A percentile compares a stretch with the other conserved stretches of the same genome.
These are phyloP conservation scores for Thymelicus lineola DNA, from an alignment of 2,888 invertebrate species.

Conservation along the genomic window DNA sequence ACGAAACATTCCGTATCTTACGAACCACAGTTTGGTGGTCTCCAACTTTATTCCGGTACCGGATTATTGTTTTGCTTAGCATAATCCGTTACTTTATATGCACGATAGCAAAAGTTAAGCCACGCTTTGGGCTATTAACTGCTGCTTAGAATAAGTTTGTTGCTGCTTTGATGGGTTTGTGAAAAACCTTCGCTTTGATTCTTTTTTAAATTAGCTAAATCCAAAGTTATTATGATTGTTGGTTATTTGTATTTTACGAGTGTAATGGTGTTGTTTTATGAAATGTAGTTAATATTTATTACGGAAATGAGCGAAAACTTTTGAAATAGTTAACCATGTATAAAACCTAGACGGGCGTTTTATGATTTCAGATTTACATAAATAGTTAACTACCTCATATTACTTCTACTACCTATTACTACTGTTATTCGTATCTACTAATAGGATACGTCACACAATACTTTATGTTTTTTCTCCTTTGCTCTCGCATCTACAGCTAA, in stretches of 20 bases:
- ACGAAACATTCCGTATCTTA: constrained; percentile 13
- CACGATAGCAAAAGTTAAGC: constrained; percentile 35
- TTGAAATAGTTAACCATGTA: too few relatives aligned
- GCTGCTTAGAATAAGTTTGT: constrained; percentile 11
- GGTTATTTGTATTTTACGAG: background rate
- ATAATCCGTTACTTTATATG: constrained; percentile 36
- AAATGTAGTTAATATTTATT: too few relatives aligned
- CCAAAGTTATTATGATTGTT: background rate
- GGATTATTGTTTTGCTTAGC: constrained; percentile 34
- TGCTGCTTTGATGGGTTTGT: constrained; percentile 24
- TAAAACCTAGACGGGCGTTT: too few relatives aligned
- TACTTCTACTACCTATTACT: too few relatives aligned
- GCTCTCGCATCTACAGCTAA: too few relatives aligned
- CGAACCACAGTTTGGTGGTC: constrained; percentile 10
- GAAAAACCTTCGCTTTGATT: background rate
- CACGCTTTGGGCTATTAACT: constrained; percentile 26
- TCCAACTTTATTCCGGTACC: constrained; percentile 13
- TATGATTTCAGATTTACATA: too few relatives aligned
- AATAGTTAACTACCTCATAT: too few relatives aligned
- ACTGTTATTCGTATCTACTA: too few relatives aligned
- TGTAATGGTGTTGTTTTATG: too few relatives aligned
- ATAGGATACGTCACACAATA: too few relatives aligned
- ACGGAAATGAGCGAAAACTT: too few relatives aligned
- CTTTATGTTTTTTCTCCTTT: too few relatives aligned
- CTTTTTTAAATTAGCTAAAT: background rate